Evolutionary conservation across 2,113 vertebrate species (phyloP).

Genomic region (Pyxicephalus adspersus): DNA sequence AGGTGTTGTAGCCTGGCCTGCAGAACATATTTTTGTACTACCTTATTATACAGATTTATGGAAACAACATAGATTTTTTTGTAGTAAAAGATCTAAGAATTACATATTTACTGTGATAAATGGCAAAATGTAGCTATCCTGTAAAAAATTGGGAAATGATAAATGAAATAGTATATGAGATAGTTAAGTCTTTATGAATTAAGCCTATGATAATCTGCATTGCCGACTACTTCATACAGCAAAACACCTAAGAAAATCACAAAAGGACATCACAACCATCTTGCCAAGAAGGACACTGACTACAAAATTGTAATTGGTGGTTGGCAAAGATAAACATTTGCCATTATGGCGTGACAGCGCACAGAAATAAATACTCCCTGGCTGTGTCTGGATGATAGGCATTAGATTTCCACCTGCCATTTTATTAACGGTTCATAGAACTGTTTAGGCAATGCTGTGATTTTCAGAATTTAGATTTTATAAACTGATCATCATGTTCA

Average conservation of each 20-base stretch:
- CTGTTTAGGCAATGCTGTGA: background rate
- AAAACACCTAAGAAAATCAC: background rate
- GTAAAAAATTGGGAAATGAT: too few relatives aligned
- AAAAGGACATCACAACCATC: background rate
- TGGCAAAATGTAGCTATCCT: too few relatives aligned
- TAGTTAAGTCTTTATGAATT: background rate
- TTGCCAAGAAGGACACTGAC: background rate
- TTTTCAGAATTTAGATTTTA: background rate
- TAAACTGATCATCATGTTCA: too few relatives aligned
- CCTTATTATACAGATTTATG: too few relatives aligned
- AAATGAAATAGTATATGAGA: background rate
- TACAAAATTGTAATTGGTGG: background rate
- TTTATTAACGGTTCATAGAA: background rate
- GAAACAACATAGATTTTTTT: too few relatives aligned
- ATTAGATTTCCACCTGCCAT: background rate
- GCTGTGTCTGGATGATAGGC: constrained; percentile 1
- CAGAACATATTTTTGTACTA: too few relatives aligned
- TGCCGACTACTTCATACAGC: background rate
- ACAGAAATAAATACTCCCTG: background rate
- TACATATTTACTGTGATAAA: too few relatives aligned
- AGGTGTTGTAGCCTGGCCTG: too few relatives aligned
- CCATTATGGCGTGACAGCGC: background rate
- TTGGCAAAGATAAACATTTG: constrained; percentile 7
- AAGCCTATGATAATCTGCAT: background rate
- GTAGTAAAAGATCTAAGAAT: too few relatives aligned